Evolutionary conservation across 53 echinoderm and acorn worm species (phyloP), one percentile per base, ranked within the genome.

Genomic region (Paelopatides confundens): DNA sequence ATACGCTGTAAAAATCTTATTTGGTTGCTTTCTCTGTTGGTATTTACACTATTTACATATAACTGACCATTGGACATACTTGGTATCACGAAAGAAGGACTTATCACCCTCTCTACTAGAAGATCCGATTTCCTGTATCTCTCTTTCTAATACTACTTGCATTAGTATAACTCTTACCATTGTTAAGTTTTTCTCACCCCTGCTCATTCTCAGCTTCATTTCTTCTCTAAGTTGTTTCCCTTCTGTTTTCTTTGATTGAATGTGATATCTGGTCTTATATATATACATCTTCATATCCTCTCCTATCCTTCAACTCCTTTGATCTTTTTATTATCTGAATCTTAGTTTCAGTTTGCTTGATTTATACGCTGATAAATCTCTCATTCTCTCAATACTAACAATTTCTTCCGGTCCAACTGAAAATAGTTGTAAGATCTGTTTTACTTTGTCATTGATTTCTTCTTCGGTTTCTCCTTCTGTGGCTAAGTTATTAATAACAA

Each of bases 201-300:
- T 38, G 18, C 21, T 38, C 74, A 71, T 38, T 9, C 74, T 5
- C 9, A 6, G 5, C 39, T 13, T 71, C 74, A 71, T 71, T 37
- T 71, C 74, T 71, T 71, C 40, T 39, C 74, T 35, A 17, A 71
- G 21, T 71, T 71, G 74, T 24, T n/a, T 71, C 66, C 29, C 32
- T 40, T n/a, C 24, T 71, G 24, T 39, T n/a, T 36, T n/a, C 40
- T 36, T n/a, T 71, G 74, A 13, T 71, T 31, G 31, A 30, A 71
- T 0, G 74, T 71, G 5, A 71, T 18, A 39, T 71, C 74, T 0
- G 74, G 5, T 2, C 74, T n/a, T n/a, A n/a, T n/a, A 0, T 14
- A 71, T 37, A n/a, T 71, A 71, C 14, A 71, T 39, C 5, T 71
- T 71, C 0, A 39, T 37, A 71, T 71, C 36, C 28, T 66, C 13